phyloP scores from a whole-genome alignment of 2,888 invertebrate genomes.

The Scaptodrosophila latifasciaeformis region DNA sequence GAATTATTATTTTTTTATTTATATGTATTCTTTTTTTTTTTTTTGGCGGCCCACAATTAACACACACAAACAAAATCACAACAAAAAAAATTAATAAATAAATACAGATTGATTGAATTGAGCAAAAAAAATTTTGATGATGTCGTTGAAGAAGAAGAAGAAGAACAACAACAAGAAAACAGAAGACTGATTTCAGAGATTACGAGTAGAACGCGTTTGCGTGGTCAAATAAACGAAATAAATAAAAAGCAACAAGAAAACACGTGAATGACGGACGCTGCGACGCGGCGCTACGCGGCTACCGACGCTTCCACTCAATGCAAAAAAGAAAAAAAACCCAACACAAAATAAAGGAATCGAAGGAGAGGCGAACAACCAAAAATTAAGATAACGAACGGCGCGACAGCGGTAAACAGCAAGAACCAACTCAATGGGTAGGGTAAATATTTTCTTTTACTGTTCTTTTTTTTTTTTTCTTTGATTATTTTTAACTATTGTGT shows the following conservation, averaged over 20 bases:
- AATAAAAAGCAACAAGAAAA: constrained; percentile 1
- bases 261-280: constrained; percentile 16
- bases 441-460: too few relatives aligned
- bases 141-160: too few relatives aligned
- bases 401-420: too few relatives aligned
- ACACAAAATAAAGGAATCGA: too few relatives aligned
- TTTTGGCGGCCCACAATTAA: not conserved
- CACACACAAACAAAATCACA: not conserved
- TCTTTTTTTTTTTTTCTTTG: too few relatives aligned
- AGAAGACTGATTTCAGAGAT: constrained; percentile 14
- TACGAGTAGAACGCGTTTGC: constrained; percentile 16
- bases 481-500: too few relatives aligned
- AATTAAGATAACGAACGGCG: too few relatives aligned
- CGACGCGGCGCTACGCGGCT: constrained; percentile 38
- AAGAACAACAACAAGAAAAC: constrained; percentile 15
- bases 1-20: too few relatives aligned
- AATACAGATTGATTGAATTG: constrained; percentile 12
- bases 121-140: constrained; percentile 35
- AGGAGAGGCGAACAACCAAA: too few relatives aligned
- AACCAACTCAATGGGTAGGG: too few relatives aligned
- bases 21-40: not conserved
- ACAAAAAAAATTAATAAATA: constrained; percentile 8
- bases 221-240: not conserved
- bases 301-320: too few relatives aligned
- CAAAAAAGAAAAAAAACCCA: too few relatives aligned